Base-by-base conservation (phyloP, 2,113 vertebrate species). In the Nettapus auritus region DNA sequence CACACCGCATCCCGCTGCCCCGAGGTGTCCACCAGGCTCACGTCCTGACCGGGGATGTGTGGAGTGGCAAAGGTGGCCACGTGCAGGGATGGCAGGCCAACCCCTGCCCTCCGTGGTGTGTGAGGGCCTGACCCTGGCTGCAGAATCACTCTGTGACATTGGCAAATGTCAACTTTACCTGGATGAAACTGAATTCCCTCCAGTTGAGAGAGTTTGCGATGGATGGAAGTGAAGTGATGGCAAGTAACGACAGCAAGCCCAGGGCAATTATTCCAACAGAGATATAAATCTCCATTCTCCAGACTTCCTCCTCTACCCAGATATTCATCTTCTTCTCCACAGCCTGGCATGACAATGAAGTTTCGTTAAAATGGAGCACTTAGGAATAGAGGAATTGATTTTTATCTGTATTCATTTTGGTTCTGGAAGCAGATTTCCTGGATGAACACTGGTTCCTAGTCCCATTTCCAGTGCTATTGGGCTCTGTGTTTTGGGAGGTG, bases 141-240 rank as follows among this genome's bases (percentile, higher is more conserved):
- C 53, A 78, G 28, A 73, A 69, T 67, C 38, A 10, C 70, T 36
- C 59, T 67, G 56, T 84, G 76, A 52, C 77, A 83, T 52, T 3
- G 5, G 75, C 69, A 90, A 84, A 79, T 8, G 48, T 40, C 26
- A 21, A 42, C 85, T 80, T 98, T 97, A 99, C 99, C 98, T 99
- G 99, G 82, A 99, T 73, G 75, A 99, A 99, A 97, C 96, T 99
- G 98, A 99, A 99, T 98, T 99, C 99, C 90, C 98, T 98, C 99
- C 99, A 99, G 98, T 98, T 99, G 95, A 99, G 98, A 12, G 98
- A 97, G 94, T 98, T 98, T 50, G 98, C 98, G 79, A 99, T 98
- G 33, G 99, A 99, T 2, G 99, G 99, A 92, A 99, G 97, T 6
- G 99, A 99, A 73, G 99, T 98, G 97, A 99, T 96, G 3, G 99